phyloP scores from a whole-genome alignment of 2,113 vertebrate species.

The Strix aluco region DNA sequence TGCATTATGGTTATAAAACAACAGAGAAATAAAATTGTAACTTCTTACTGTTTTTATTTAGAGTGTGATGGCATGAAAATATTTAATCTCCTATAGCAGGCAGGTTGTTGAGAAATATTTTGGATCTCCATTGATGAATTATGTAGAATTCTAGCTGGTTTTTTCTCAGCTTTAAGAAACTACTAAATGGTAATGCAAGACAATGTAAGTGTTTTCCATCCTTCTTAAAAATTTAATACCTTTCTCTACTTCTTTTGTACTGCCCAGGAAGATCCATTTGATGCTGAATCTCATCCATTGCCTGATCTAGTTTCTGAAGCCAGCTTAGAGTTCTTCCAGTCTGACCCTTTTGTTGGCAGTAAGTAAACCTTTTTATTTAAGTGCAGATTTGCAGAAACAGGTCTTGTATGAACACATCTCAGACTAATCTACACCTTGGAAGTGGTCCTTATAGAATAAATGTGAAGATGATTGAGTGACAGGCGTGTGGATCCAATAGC shows the following conservation, averaged over 20 bases:
- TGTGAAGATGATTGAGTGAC: not conserved
- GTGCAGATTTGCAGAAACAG: not conserved
- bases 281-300: conserved; percentile 78
- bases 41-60: not conserved
- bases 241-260: conserved; percentile 10
- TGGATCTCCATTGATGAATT: not conserved
- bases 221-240: conserved; percentile 22
- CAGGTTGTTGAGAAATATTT: not conserved
- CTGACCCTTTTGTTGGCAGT: conserved; percentile 95
- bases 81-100: not conserved
- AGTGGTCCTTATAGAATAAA: not conserved
- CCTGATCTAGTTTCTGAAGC: conserved; percentile 74
- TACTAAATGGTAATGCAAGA: not conserved
- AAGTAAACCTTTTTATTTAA: conserved; percentile 70
- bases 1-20: not conserved
- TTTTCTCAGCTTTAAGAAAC: not conserved
- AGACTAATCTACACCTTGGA: not conserved
- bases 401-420: not conserved
- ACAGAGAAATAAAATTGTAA: not conserved
- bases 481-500: not conserved
- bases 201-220: not conserved
- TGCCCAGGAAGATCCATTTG: conserved; percentile 83
- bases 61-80: not conserved
- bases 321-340: conserved; percentile 91
- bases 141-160: not conserved